Percentiles rank a stretch among this genome's conserved stretches.
These are phyloP conservation scores for Crocallis elinguaria DNA, from an alignment of 2,888 invertebrate genomes.

Conservation along the genomic window DNA sequence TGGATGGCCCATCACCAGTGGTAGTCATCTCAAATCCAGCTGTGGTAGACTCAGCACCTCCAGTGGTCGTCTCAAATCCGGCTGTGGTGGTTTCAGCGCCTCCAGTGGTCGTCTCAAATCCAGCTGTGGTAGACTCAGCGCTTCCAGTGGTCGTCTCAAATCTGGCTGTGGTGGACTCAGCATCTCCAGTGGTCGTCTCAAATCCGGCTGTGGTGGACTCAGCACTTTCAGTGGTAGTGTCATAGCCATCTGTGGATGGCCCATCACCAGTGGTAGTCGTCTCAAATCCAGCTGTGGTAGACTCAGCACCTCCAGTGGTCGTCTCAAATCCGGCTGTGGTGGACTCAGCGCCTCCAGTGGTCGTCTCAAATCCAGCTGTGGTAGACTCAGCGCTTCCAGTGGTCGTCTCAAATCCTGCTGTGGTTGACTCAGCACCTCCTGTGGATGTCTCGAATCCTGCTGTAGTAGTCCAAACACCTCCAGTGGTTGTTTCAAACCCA, in stretches of 20 bases:
- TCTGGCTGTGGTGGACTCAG: background rate
- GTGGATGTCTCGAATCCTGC: background rate
- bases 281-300: background rate
- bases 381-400: background rate
- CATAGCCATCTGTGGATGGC: background rate
- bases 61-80: background rate
- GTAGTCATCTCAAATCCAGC: background rate
- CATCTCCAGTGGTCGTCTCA: background rate
- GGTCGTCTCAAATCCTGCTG: background rate
- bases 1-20: background rate
- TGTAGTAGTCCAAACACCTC: background rate
- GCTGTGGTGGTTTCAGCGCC: background rate
- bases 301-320: background rate
- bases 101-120: background rate
- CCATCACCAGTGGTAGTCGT: background rate
- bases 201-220: background rate
- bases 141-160: background rate
- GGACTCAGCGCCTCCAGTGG: background rate
- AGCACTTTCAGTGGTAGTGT: background rate
- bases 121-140: background rate
- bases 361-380: background rate
- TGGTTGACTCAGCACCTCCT: background rate
- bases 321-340: background rate
- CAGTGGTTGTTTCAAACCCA: background rate
- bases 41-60: background rate